A percentile compares a stretch with the other conserved stretches of the same genome.
Conservation (phyloP, 2,797 vertebrate species). For the Sardinella longiceps region DNA sequence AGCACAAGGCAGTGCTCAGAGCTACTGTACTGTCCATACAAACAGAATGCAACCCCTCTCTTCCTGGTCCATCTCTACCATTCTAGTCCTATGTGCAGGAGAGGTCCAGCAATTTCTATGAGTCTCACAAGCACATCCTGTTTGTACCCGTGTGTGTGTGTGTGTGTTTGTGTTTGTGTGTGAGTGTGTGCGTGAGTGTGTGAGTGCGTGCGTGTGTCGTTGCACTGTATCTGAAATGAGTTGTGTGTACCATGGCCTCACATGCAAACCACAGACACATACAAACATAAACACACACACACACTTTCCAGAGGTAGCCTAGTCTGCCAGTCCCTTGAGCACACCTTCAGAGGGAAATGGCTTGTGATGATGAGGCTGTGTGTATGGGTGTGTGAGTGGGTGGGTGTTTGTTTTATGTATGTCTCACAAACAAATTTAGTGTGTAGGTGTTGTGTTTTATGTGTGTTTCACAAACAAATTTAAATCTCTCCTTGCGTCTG, state of each 20-base stretch:
- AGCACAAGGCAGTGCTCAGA: not conserved
- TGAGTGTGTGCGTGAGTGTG: not conserved
- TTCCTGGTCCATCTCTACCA: no score
- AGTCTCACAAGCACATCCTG: not conserved
- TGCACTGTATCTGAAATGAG: not conserved
- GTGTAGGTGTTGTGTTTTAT: not conserved
- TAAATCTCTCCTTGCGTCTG: not conserved
- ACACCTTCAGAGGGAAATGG: not conserved
- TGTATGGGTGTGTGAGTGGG: not conserved
- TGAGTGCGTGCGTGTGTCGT: not conserved
- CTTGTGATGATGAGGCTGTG: not conserved
- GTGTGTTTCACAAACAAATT: not conserved
- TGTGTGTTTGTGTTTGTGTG: not conserved
- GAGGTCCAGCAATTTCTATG: not conserved
- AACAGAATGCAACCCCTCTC: no score
- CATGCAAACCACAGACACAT: not conserved
- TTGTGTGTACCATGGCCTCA: not conserved
- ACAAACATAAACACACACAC: conserved; percentile 17
- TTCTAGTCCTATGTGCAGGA: not conserved
- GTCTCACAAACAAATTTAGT: no score
- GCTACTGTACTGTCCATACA: not conserved
- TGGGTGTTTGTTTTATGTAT: not conserved
- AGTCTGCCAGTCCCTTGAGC: not conserved
- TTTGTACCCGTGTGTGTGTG: not conserved
- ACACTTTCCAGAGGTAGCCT: not conserved